These are phyloP conservation scores for Labeo calbasu DNA, from an alignment of 2,797 vertebrate genomes.

Conservation along the genomic window DNA sequence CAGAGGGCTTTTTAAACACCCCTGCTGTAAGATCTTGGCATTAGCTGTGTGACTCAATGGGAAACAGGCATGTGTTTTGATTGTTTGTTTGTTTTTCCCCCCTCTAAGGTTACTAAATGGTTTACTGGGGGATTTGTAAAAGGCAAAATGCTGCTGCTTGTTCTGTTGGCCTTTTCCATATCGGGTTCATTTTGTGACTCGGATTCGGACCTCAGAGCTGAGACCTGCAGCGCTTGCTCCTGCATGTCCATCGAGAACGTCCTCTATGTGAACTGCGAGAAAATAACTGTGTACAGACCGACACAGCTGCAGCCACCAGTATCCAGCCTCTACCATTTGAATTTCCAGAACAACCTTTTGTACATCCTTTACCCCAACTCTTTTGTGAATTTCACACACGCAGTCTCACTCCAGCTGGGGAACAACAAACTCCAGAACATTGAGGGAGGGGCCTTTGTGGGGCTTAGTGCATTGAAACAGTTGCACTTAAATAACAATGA, in stretches of 20 bases:
- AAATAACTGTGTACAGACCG: conserved; percentile 94
- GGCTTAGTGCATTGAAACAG: conserved; percentile 94
- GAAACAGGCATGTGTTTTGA: conserved; percentile 64
- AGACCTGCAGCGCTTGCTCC: conserved; percentile 96
- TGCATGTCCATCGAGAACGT: conserved; percentile 98
- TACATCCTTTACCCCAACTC: conserved; percentile 96
- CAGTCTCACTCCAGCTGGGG: conserved; percentile 95
- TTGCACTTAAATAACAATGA: conserved; percentile 99
- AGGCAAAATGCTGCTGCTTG: conserved; percentile 97
- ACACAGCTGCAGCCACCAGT: conserved; percentile 93
- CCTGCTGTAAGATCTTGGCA: conserved; percentile 39
- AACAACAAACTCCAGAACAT: conserved; percentile 99
- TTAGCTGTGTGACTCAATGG: conserved; percentile 45
- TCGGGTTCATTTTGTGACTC: conserved; percentile 83
- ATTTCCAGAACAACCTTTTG: conserved; percentile 97
- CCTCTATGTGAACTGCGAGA: conserved; percentile 98
- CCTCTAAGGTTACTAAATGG: conserved; percentile 83
- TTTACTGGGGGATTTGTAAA: conserved; percentile 89
- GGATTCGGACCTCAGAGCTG: conserved; percentile 88
- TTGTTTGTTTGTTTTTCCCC: conserved; percentile 62
- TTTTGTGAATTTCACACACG: conserved; percentile 96
- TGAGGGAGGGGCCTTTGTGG: conserved; percentile 94
- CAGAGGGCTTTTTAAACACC: conserved; percentile 34
- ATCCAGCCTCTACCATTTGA: conserved; percentile 95
- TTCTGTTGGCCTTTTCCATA: conserved; percentile 91